A percentile compares a stretch with the other conserved stretches of the same genome.
Conservation (phyloP, 2,113 vertebrate genomes). For the Salvelinus alpinus region DNA sequence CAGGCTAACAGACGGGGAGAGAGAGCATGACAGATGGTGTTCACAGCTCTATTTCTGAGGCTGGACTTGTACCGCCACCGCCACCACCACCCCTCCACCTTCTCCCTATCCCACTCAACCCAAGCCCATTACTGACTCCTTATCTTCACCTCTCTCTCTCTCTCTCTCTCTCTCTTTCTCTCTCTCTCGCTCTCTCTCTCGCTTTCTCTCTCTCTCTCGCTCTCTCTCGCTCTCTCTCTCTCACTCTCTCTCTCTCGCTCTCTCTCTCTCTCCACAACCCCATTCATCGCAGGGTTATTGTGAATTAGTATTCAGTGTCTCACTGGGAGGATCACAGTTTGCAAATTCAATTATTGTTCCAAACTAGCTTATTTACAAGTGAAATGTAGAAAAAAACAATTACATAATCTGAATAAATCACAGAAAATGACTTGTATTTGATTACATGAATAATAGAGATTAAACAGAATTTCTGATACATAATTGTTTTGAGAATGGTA, state of each 20-base stretch:
- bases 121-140: constrained; percentile 71
- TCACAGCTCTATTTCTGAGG: constrained; percentile 85
- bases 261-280: background rate
- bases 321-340: constrained; percentile 46
- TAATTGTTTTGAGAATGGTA: too few relatives aligned
- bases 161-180: too few relatives aligned
- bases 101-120: constrained; percentile 53
- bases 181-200: too few relatives aligned
- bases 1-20: constrained; percentile 78
- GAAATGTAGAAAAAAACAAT: background rate
- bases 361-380: constrained; percentile 1
- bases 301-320: constrained; percentile 67
- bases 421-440: constrained; percentile 3
- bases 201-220: too few relatives aligned
- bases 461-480: too few relatives aligned
- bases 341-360: constrained; percentile 51
- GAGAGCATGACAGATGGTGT: constrained; percentile 82
- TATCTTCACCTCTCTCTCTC: constrained; percentile 21
- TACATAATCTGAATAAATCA: background rate
- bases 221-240: too few relatives aligned
- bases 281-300: constrained; percentile 74
- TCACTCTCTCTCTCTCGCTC: constrained; percentile 11
- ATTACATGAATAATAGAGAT: background rate
- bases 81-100: constrained; percentile 33
- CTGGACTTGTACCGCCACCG: constrained; percentile 79